Evolutionary conservation across 1,140 invertebrate species (phyloP), one percentile per base, ranked within the genome.

Genomic region (Leptoteleia sp.): DNA sequence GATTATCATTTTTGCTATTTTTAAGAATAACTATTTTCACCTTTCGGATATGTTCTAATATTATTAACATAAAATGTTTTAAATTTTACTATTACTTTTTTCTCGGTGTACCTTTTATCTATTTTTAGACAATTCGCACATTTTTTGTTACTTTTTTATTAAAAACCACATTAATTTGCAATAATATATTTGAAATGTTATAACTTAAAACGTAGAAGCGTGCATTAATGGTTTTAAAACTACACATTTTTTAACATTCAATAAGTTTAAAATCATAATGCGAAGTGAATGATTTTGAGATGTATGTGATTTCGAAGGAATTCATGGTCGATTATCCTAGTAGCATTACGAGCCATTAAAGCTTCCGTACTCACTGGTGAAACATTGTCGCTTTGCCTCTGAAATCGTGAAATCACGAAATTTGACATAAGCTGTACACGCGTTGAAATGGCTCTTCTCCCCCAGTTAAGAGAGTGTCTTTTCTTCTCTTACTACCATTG

Each of bases 281-380:
- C 57, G 35, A 45, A 37, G 64, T 65, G 62, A 73, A 79, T 72
- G 57, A 76, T 79, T 70, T 62, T 70, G 45, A 33, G 25, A 79
- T 76, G 40, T 71, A 76, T 75, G 62, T 65, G 73, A 76, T 76
- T 79, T 73, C 42, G 80, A 82, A 82, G 81, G 82, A 85, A 81
- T 85, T 83, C 76, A 86, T 82, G 80, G 82, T 86, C 86, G 83
- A 87, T 87, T 87, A 86, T 87, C 84, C 78, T 76, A 77, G 76
- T 71, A 79, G 79, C 85, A 87, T 86, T 87, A 86, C 72, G 81
- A 83, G 78, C 82, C 85, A 87, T 87, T 87, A 87, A 83, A 76
- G 75, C 79, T 81, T 70, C 67, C 77, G 78, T 48, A 59, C 76
- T 80, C 68, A 77, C 71, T 81, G 80, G 80, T 83, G 82, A 84